phyloP scores from a whole-genome alignment of 1,140 invertebrate species.

The Drosophila nasuta region DNA sequence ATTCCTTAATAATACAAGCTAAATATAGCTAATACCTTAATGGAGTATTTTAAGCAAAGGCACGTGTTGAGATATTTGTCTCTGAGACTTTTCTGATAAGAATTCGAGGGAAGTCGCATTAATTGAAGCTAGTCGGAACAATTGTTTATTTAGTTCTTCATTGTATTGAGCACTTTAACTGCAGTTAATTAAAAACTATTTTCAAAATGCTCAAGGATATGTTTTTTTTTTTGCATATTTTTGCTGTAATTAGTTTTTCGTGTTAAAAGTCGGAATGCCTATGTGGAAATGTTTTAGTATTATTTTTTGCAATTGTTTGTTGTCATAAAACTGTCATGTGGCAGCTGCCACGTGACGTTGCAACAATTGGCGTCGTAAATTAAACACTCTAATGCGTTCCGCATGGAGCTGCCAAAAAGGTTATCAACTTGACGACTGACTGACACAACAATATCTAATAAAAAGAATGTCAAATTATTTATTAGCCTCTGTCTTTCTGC shows the following conservation, averaged over 20 bases:
- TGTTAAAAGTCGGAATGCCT: constrained; percentile 24
- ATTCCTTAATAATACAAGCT: background rate
- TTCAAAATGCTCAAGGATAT: constrained; percentile 6
- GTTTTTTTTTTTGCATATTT: background rate
- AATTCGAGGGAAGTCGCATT: background rate
- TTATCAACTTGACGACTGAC: constrained; percentile 41
- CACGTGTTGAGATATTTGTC: constrained; percentile 22
- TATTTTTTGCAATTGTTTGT: constrained; percentile 22
- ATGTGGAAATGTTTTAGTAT: constrained; percentile 20
- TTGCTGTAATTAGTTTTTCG: constrained; percentile 11
- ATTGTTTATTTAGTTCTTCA: background rate
- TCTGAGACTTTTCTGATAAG: background rate
- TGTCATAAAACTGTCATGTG: constrained; percentile 30
- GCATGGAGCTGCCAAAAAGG: constrained; percentile 40
- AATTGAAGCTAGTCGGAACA: background rate
- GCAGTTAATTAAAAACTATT: background rate
- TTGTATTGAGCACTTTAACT: background rate
- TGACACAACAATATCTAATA: constrained; percentile 18
- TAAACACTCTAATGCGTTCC: constrained; percentile 39
- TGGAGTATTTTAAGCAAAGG: constrained; percentile 12
- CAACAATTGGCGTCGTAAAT: constrained; percentile 34
- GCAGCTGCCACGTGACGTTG: constrained; percentile 30
- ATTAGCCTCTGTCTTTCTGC: constrained; percentile 20
- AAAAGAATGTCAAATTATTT: constrained; percentile 29
- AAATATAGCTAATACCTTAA: constrained; percentile 53